Evolutionary conservation across 1,140 invertebrate species (phyloP), one percentile per base, ranked within the genome.

Genomic region (Uloborus diversus): DNA sequence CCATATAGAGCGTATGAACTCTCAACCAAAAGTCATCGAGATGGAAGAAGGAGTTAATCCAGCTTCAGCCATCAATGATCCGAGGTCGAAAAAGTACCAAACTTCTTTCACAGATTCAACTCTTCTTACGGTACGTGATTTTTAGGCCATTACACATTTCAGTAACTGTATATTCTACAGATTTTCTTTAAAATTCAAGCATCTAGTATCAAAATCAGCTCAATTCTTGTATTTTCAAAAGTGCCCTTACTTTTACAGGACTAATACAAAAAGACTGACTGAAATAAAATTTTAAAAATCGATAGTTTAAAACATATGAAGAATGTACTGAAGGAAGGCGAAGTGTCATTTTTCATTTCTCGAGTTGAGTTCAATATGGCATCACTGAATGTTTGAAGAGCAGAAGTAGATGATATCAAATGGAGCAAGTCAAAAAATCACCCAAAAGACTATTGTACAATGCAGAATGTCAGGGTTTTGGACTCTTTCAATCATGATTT

Each of bases 21-120:
- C 73, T n/a, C 11, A 65, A 5, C 30, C 59, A 9, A 65, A 76
- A 51, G 73, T 76, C 1, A 76, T 76, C 25, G 73, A 76, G 37
- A 61, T 76, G n/a, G 73, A 76, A 49, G 61, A 76, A 57, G 73
- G 73, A n/a, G 59, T 76, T 0, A 76, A 76, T 37, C 73, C 73
- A 25, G 62, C 73, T 17, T 28, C 61, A 13, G 62, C 73, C 2
- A 28, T 30, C 17, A 76, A 61, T 53, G 73, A 76, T 56, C 73
- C 73, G 56, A 76, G 73, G 28, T 53, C 28, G 20, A 64, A 61
- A 42, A 76, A 76, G 42, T 76, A 76, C 49, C 14, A 47, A 56
- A 25, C 61, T 27, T 76, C 53, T 30, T 61, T 61, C 17, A 61
- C 64, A 30, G 61, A 62, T 7, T 51, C 73, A 7, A 33, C 57